Base-by-base conservation (phyloP, 1,140 invertebrate genomes). In the Cryptotermes secundus region DNA sequence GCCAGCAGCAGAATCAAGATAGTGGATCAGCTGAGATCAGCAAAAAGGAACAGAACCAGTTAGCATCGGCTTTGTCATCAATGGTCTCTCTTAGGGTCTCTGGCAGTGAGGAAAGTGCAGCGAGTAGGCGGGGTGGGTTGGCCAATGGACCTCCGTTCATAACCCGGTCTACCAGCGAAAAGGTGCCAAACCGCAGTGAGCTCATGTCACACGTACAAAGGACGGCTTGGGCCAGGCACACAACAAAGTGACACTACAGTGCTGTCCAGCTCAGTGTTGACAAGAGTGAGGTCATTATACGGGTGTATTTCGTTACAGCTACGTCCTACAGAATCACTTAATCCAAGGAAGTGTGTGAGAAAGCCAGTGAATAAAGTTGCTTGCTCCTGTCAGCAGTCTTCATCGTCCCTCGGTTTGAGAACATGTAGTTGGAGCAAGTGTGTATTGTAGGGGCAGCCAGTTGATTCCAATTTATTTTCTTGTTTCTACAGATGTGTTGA, bases 141-240 rank as follows among this genome's bases (percentile, higher is more conserved):
- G 35, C 80, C 38, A 87, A 87, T 83, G 86, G 88, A n/a, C 87
- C 88, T 0, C 91, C 91, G 3, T 85, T 86, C 83, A 96, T 96
- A 81, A 96, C 95, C 1, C 91, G 96, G 79, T 95, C 95, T 12
- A 96, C 96, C 6, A 96, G 95, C 89, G 96, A 96, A 85, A 95
- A 96, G 89, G 93, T 96, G 80, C 95, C 96, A 2, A 95, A 96
- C 86, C 92, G 95, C 65, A 96, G 94, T 88, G 95, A 96, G 88
- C 90, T 96, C 86, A 95, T 96, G 94, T 93, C 93, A n/a, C 94
- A 96, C 87, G 92, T 96, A 83, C 94, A 95, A 87, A 91, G 96
- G 83, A 93, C 94, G 0, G 92, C 93, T 49, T 97, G 96, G 96
- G 95, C 95, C 1, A 91, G 96, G 87, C 96, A 97, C 87, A 97